phyloP scores from a whole-genome alignment of 2,888 invertebrate species.

The Scaeva pyrastri region DNA sequence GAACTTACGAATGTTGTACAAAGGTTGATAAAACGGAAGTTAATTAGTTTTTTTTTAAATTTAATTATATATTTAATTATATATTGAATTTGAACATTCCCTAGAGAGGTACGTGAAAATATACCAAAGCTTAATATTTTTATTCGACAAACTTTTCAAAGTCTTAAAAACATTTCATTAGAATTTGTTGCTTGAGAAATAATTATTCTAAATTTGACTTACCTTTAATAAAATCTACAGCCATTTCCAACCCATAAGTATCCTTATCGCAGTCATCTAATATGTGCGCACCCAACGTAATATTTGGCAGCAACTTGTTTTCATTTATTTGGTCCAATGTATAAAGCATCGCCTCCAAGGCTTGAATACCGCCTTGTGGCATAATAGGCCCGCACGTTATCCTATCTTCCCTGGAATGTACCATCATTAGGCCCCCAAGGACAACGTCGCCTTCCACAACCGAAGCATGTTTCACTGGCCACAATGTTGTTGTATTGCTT shows the following conservation, averaged over 20 bases:
- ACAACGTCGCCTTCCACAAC: slow-evolving; percentile 94
- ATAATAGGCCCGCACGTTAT: slow-evolving; percentile 96
- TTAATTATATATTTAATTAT: no score
- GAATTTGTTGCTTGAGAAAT: no score
- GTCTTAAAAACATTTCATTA: no score
- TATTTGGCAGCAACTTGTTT: slow-evolving; percentile 88
- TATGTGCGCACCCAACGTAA: slow-evolving; percentile 93
- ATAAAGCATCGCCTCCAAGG: slow-evolving; percentile 96
- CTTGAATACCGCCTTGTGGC: slow-evolving; percentile 96
- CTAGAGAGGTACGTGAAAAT: no score
- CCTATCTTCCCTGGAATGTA: slow-evolving; percentile 94
- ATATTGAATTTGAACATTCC: no score
- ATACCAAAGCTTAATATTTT: no score
- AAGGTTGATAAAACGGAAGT: no score
- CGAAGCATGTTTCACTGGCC: slow-evolving; percentile 95
- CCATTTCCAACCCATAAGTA: slow-evolving; percentile 97
- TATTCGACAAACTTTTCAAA: no score
- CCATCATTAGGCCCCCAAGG: slow-evolving; percentile 97
- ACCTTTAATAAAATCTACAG: slow-evolving; percentile 98
- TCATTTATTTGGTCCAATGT: slow-evolving; percentile 93
- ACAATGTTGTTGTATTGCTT: slow-evolving; percentile 80
- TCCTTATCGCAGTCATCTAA: slow-evolving; percentile 98
- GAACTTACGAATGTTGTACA: no score
- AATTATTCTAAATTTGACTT: slow-evolving; percentile 80
- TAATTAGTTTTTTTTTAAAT: no score